Conservation (phyloP, 2,113 vertebrate genomes). For the Recurvirostra avosetta region DNA sequence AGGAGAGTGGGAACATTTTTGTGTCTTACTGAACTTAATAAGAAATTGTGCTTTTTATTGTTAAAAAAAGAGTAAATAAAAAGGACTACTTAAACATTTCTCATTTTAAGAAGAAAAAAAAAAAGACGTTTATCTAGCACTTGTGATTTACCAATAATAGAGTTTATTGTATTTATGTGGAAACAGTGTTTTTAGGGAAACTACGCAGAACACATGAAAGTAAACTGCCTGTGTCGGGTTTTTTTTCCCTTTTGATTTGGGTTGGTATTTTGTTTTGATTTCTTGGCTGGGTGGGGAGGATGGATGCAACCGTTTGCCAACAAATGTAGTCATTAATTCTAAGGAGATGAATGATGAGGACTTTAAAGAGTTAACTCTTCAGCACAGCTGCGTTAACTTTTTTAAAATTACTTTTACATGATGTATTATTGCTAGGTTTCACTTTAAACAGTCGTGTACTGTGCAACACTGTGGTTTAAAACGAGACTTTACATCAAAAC, state of each 20-base stretch:
- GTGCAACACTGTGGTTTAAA: constrained; percentile 65
- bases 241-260: constrained; percentile 10
- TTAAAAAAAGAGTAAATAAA: constrained; percentile 61
- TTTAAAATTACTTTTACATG: constrained; percentile 45
- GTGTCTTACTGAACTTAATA: constrained; percentile 72
- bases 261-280: constrained; percentile 36
- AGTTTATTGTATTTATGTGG: constrained; percentile 89
- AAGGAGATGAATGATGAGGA: not conserved
- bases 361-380: constrained; percentile 50
- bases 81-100: constrained; percentile 79
- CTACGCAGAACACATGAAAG: constrained; percentile 60
- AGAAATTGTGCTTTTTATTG: constrained; percentile 83
- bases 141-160: constrained; percentile 82
- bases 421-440: constrained; percentile 45
- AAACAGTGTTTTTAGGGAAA: constrained; percentile 80
- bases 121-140: constrained; percentile 80
- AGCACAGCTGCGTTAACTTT: constrained; percentile 50
- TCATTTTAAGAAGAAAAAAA: constrained; percentile 76
- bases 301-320: not conserved
- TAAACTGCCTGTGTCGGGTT: constrained; percentile 65
- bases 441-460: constrained; percentile 58
- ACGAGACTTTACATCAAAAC: constrained; percentile 31
- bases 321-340: not conserved
- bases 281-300: constrained; percentile 34
- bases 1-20: constrained; percentile 54